Evolutionary conservation across 2,113 vertebrate genomes (phyloP).

Genomic region (Engraulis encrasicolus): DNA sequence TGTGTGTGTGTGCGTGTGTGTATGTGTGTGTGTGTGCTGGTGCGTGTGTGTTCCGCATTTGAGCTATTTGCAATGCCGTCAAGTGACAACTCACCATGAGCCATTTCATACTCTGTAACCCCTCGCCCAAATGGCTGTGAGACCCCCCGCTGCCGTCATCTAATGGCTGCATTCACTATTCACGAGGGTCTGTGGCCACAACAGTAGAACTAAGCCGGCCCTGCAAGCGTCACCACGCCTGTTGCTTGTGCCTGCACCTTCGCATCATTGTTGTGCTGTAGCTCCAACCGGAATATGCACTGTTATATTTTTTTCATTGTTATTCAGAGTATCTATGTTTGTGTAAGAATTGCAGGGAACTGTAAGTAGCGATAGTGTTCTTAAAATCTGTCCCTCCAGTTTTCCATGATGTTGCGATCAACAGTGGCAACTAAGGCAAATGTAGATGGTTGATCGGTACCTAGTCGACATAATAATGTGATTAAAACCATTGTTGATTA

Average conservation of each 20-base stretch:
- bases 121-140: slow-evolving; percentile 30
- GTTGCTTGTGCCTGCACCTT: neutral
- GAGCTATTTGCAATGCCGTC: slow-evolving; percentile 20
- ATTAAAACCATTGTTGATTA: too few relatives aligned
- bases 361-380: too few relatives aligned
- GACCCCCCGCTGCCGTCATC: slow-evolving; percentile 35
- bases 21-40: neutral
- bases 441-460: too few relatives aligned
- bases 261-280: slow-evolving; percentile 39
- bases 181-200: too few relatives aligned
- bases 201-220: too few relatives aligned
- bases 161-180: slow-evolving; percentile 50
- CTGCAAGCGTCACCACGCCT: neutral
- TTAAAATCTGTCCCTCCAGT: too few relatives aligned
- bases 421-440: too few relatives aligned
- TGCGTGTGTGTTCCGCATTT: neutral
- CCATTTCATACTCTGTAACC: slow-evolving; percentile 46
- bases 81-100: slow-evolving; percentile 47
- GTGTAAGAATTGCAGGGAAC: neutral
- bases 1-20: neutral
- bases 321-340: neutral
- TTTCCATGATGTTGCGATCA: too few relatives aligned
- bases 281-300: neutral
- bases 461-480: too few relatives aligned
- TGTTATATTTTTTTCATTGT: neutral